Evolutionary conservation across 2,888 invertebrate species (phyloP).

Genomic region (Yponomeuta evonymella): DNA sequence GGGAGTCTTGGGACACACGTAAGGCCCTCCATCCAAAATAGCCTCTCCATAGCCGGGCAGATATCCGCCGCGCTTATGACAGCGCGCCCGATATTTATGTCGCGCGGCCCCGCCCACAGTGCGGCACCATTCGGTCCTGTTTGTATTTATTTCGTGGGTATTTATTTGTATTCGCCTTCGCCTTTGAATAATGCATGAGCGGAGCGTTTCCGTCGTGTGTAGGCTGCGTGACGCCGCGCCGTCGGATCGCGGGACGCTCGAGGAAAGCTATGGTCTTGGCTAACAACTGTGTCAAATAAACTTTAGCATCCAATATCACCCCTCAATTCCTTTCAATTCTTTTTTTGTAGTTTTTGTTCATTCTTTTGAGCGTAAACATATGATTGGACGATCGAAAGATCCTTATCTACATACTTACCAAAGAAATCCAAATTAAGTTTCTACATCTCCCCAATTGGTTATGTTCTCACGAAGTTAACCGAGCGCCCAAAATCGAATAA

Average conservation of each 20-base stretch:
- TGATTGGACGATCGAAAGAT: not conserved
- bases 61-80: constrained; percentile 67
- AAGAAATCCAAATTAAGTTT: not conserved
- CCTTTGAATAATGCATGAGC: constrained; percentile 74
- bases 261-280: constrained; percentile 14
- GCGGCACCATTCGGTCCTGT: constrained; percentile 70
- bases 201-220: constrained; percentile 73
- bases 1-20: constrained; percentile 12
- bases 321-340: not conserved
- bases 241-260: constrained; percentile 34
- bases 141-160: constrained; percentile 74
- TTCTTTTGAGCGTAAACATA: not conserved
- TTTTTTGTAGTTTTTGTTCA: not conserved
- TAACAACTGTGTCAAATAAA: not conserved
- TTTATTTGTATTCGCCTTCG: constrained; percentile 74
- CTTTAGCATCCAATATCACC: too few relatives aligned
- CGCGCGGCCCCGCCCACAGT: constrained; percentile 69
- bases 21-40: constrained; percentile 51
- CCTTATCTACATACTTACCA: not conserved
- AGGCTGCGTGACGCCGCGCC: constrained; percentile 73
- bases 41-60: constrained; percentile 37
- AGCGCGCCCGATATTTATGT: constrained; percentile 71
- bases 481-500: constrained; percentile 50
- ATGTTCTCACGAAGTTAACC: constrained; percentile 55
- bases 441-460: not conserved